These are phyloP conservation scores for Poeciliopsis turrubarensis DNA, from an alignment of 2,113 vertebrate species.

Conservation along the genomic window DNA sequence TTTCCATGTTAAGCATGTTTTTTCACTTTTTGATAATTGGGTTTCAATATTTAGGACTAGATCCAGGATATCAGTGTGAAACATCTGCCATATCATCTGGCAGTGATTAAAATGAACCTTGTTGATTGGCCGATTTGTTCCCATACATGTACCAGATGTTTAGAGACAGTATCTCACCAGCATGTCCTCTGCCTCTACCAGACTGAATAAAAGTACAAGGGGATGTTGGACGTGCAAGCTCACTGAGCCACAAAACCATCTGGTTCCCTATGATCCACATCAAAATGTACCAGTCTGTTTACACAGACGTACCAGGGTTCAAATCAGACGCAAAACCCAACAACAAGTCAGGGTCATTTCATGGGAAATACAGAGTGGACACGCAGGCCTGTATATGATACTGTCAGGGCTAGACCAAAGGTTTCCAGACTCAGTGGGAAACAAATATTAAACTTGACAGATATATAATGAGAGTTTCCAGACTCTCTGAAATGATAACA, in stretches of 20 bases:
- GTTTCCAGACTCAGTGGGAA: not conserved
- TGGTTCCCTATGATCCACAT: constrained; percentile 48
- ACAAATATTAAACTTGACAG: not conserved
- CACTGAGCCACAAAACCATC: constrained; percentile 45
- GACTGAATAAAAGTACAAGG: constrained; percentile 1
- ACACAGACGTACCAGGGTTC: constrained; percentile 33
- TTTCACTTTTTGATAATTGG: too few relatives aligned
- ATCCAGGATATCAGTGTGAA: too few relatives aligned
- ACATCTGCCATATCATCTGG: too few relatives aligned
- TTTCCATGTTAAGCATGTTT: too few relatives aligned
- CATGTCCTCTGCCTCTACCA: not conserved
- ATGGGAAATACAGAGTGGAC: constrained; percentile 3
- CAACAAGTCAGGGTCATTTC: constrained; percentile 41
- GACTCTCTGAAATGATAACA: not conserved
- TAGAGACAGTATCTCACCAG: not conserved
- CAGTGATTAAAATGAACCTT: too few relatives aligned
- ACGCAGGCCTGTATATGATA: constrained; percentile 12
- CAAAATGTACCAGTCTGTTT: constrained; percentile 28
- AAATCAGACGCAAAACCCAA: constrained; percentile 34
- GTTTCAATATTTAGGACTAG: too few relatives aligned
- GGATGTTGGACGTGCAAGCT: constrained; percentile 3
- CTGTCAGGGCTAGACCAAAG: constrained; percentile 16
- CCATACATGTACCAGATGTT: not conserved
- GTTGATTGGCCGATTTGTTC: not conserved
- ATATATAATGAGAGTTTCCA: not conserved